These are phyloP conservation scores for Montipora capitata DNA, from an alignment of 92 coral and sea anemone genomes.

Conservation along the genomic window DNA sequence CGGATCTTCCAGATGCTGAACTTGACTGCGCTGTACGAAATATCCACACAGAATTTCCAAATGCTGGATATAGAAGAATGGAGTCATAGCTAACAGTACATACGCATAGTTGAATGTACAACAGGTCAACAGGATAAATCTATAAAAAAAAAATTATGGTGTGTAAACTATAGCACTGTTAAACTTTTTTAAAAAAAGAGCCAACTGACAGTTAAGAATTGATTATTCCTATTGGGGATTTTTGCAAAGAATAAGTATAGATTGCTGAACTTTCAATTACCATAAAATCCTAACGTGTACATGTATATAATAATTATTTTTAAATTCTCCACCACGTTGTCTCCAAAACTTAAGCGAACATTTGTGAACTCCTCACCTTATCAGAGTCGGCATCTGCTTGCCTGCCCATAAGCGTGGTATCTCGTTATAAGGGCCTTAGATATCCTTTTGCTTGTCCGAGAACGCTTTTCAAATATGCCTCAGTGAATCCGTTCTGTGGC, in stretches of 20 bases:
- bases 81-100: constrained; percentile 39
- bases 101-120: background rate
- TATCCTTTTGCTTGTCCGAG: constrained; percentile 58
- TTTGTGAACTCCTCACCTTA: constrained; percentile 1
- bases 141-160: no score
- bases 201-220: no score
- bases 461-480: constrained; percentile 36
- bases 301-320: background rate
- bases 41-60: constrained; percentile 50
- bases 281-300: no score
- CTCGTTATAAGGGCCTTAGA: constrained; percentile 49
- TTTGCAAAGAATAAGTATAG: no score
- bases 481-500: constrained; percentile 37
- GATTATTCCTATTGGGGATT: no score
- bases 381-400: constrained; percentile 1
- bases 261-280: no score
- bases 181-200: background rate
- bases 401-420: constrained; percentile 8
- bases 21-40: constrained; percentile 45
- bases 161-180: no score
- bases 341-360: background rate
- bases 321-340: background rate
- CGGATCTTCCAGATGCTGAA: constrained; percentile 48
- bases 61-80: constrained; percentile 57
- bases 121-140: background rate